Base-by-base conservation (phyloP, 2,113 vertebrate species). In the Aramus guarauna region DNA sequence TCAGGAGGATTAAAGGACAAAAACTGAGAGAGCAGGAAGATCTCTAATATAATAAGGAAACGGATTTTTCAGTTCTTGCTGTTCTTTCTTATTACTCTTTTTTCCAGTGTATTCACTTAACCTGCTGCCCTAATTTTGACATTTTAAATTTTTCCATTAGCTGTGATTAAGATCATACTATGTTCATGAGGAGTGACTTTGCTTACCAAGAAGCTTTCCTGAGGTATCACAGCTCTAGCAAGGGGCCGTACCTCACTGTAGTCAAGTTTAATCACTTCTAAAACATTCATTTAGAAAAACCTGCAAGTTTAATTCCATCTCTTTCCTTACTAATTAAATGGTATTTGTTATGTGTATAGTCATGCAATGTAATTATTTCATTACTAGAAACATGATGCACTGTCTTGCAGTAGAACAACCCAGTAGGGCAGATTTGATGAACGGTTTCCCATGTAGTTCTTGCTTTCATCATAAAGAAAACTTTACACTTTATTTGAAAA, bases 141-240 rank as follows among this genome's bases (percentile, higher is more conserved):
- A 48, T 62, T 60, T 68, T 95, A 71, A 78, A 58, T 97, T 88
- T 96, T 30, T 52, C 91, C 29, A 66, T 85, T 88, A 96, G 39
- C 41, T 86, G 32, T 63, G 53, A 39, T 95, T 97, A 75, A 71
- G 76, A 67, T 75, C 19, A 56, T 77, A 26, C 17, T 76, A 67
- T 55, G 78, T 43, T 93, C 56, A 63, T 69, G 24, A 39, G 85
- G 39, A 83, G 63, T 62, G 37, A 85, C 30, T 62, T 81, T 58
- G 4, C 34, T 95, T 93, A 19, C 66, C 43, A 52, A 58, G 36
- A 85, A 29, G 11, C 15, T 94, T 91, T 94, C 60, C 63, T 90
- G 92, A 91, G 78, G 17, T 68, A 71, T 41, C 73, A 30, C 3
- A 80, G n/a, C 62, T 26, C 18, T 91, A 92, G 87, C 66, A 91